Conservation (phyloP, 2,888 invertebrate genomes). For the Malacosoma neustria region DNA sequence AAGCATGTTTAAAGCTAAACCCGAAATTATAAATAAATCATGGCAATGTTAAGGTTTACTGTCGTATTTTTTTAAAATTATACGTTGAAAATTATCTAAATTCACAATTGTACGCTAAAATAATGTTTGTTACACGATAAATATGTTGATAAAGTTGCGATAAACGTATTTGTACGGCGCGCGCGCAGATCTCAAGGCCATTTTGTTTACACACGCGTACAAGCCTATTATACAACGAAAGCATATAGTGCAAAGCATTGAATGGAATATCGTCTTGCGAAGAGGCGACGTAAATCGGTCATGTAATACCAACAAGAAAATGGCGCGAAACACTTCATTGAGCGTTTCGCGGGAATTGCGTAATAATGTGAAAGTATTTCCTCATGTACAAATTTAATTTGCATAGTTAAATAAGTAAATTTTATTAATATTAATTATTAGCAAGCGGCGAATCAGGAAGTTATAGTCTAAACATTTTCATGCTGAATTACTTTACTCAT, state of each 20-base stretch:
- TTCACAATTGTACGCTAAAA: constrained; percentile 13
- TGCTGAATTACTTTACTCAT: no score
- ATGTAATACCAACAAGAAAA: constrained; percentile 39
- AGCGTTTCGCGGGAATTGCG: constrained; percentile 63
- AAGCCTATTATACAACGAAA: constrained; percentile 23
- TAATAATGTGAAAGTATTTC: constrained; percentile 55
- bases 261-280: constrained; percentile 7
- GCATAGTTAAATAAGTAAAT: background rate
- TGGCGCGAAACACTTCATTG: constrained; percentile 68
- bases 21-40: no score
- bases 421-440: no score
- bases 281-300: constrained; percentile 36
- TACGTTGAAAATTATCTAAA: constrained; percentile 17
- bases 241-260: background rate
- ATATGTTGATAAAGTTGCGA: constrained; percentile 42
- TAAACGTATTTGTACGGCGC: constrained; percentile 39
- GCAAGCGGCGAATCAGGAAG: no score
- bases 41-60: no score
- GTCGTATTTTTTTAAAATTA: no score
- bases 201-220: constrained; percentile 64
- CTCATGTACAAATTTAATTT: constrained; percentile 11
- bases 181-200: constrained; percentile 59
- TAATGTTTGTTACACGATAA: constrained; percentile 38
- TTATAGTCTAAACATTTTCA: no score
- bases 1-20: no score